Evolutionary conservation across 2,888 invertebrate species (phyloP).

Genomic region (Pyrgus malvae): DNA sequence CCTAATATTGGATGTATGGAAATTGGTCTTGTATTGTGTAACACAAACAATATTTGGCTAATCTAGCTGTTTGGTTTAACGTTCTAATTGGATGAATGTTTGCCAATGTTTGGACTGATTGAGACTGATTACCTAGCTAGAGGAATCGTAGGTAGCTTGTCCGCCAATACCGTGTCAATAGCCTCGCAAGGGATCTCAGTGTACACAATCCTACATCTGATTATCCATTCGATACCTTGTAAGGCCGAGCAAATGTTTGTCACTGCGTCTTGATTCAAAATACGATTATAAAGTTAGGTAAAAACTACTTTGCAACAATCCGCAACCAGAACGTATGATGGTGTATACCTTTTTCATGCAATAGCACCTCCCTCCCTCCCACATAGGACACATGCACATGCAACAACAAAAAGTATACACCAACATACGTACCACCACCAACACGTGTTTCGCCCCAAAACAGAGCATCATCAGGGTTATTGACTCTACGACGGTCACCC

Average conservation of each 20-base stretch:
- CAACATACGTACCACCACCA: too few relatives aligned
- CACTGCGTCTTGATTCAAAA: background rate
- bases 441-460: too few relatives aligned
- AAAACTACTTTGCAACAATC: too few relatives aligned
- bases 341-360: background rate
- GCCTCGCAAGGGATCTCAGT: conserved; percentile 14
- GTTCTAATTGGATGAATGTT: conserved; percentile 64
- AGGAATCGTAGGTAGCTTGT: conserved; percentile 31
- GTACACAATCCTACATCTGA: conserved; percentile 16
- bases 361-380: too few relatives aligned
- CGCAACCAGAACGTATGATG: too few relatives aligned
- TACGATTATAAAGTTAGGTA: too few relatives aligned
- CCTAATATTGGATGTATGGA: conserved; percentile 65
- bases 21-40: conserved; percentile 62
- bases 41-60: conserved; percentile 70
- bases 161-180: conserved; percentile 6
- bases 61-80: conserved; percentile 62
- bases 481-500: too few relatives aligned
- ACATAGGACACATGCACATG: too few relatives aligned
- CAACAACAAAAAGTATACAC: too few relatives aligned
- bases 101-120: conserved; percentile 46
- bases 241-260: background rate
- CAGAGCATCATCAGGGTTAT: too few relatives aligned
- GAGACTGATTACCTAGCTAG: conserved; percentile 36
- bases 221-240: conserved; percentile 9